phyloP scores from a whole-genome alignment of 2,888 invertebrate species.

The Metacarcinus magister region DNA sequence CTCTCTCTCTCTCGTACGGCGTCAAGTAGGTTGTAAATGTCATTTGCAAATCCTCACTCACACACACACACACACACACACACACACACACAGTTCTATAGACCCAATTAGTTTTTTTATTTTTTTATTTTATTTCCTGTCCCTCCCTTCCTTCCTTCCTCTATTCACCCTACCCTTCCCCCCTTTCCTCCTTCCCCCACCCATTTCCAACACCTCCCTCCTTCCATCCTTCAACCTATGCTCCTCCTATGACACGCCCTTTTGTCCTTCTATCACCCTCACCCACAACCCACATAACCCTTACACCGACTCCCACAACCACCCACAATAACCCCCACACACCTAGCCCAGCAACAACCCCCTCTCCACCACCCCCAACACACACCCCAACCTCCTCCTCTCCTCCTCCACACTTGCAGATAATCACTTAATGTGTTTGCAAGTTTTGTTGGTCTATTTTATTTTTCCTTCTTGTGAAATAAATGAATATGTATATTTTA shows the following conservation, averaged over 20 bases:
- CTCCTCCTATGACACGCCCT: neutral
- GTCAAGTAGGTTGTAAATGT: too few relatives aligned
- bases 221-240: too few relatives aligned
- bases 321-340: neutral
- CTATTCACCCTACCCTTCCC: neutral
- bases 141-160: neutral
- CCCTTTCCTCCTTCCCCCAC: too few relatives aligned
- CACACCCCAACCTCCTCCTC: too few relatives aligned
- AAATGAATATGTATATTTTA: too few relatives aligned
- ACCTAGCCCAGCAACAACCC: neutral
- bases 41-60: neutral
- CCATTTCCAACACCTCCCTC: neutral
- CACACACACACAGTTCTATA: neutral
- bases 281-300: too few relatives aligned
- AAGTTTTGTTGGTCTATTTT: too few relatives aligned
- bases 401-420: too few relatives aligned
- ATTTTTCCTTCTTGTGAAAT: too few relatives aligned
- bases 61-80: conserved; percentile 21
- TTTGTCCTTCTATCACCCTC: neutral
- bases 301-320: too few relatives aligned
- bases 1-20: too few relatives aligned
- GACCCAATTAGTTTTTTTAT: neutral
- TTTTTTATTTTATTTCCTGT: neutral
- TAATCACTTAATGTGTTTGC: too few relatives aligned
- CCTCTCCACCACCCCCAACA: neutral